These are phyloP conservation scores for Petrophora chlorosata DNA, from an alignment of 2,888 invertebrate genomes.

Conservation along the genomic window DNA sequence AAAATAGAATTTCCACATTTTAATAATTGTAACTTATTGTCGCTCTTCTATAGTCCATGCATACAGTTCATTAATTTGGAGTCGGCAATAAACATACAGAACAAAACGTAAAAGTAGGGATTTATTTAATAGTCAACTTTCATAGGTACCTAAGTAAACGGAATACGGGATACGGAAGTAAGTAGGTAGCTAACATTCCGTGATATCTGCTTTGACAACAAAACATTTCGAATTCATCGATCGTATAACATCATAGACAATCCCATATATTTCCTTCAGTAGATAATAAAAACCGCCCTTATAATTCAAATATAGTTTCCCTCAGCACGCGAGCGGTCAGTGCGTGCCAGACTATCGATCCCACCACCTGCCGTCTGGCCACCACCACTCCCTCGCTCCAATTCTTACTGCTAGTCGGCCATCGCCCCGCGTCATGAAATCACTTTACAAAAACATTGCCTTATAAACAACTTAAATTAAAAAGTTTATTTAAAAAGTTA, in stretches of 20 bases:
- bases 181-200: no score
- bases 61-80: no score
- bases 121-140: no score
- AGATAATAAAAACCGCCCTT: slow-evolving; percentile 52
- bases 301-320: slow-evolving; percentile 64
- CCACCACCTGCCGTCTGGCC: slow-evolving; percentile 68
- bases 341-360: slow-evolving; percentile 80
- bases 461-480: slow-evolving; percentile 40
- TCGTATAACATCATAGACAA: slow-evolving; percentile 28
- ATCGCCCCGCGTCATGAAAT: slow-evolving; percentile 72
- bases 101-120: no score
- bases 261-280: slow-evolving; percentile 39
- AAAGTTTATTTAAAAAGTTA: slow-evolving; percentile 28
- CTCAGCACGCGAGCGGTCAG: slow-evolving; percentile 67
- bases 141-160: no score
- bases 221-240: background rate
- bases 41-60: no score
- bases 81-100: no score
- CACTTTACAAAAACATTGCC: slow-evolving; percentile 47
- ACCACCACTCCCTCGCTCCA: slow-evolving; percentile 74
- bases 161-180: no score
- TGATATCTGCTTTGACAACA: no score
- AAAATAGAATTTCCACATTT: no score
- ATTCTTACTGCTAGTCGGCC: slow-evolving; percentile 72
- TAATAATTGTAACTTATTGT: no score